Base-by-base conservation (phyloP, 2,797 vertebrate species). In the Mormyrops boulengeri region DNA sequence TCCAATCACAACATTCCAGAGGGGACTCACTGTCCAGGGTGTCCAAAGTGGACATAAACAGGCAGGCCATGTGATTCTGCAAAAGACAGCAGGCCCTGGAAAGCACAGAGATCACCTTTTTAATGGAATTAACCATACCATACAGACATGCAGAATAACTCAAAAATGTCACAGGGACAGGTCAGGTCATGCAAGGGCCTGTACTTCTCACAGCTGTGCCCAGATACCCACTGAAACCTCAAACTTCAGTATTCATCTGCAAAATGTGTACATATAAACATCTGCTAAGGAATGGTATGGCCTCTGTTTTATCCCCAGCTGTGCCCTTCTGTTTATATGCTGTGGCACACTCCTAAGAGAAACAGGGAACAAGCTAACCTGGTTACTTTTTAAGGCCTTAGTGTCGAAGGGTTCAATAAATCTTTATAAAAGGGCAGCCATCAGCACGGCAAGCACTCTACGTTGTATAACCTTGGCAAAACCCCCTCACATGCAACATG, bases 71-170 rank as follows among this genome's bases (percentile, higher is more conserved):
- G 91, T n/a, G 95, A 95, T 90, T 98, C 98, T 26, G 98, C 97
- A 90, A 99, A 97, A 2, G 90, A 93, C 89, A 99, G 93, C 0
- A 99, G 95, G 8, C 98, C 98, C 98, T 99, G 92, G 30, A 92
- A 88, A 91, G 84, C 26, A 88, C 9, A 34, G 90, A 88, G 38
- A 88, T 50, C 60, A 8, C 44, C 47, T 86, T 50, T 30, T 85
- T 44, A 87, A 38, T 50, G 11, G 17, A 85, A 52, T 41, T 44
- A 82, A n/a, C 19, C 41, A 82, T 44, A n/a, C 19, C 41, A 82
- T 44, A 82, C 41, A 44, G 47, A 82, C 4, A n/a, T 44, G 41
- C 38, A 47, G 9, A 30, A 38, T 73, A 73, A 38, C 66, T 38
- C 30, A 17, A 14, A 73, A 69, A 69, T 14, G 26, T 34, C 4